These are phyloP conservation scores for Chesias legatella DNA, from an alignment of 2,888 invertebrate species.

Conservation along the genomic window DNA sequence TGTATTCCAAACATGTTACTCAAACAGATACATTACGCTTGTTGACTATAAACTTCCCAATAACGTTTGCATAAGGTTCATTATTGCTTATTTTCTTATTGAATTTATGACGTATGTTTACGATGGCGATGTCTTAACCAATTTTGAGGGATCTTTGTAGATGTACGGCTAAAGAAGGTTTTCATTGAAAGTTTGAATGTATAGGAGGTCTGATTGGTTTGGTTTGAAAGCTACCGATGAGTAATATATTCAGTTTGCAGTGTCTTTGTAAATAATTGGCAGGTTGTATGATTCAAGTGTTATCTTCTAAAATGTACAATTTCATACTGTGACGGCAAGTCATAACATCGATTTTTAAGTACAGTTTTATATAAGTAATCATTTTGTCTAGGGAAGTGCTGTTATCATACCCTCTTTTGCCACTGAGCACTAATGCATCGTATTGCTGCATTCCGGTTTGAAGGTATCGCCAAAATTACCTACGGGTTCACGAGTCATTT, in stretches of 20 bases:
- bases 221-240: constrained; percentile 35
- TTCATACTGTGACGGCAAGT: constrained; percentile 6
- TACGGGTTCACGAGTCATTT: too few species aligned
- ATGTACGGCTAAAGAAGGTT: background rate
- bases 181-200: background rate
- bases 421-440: too few species aligned
- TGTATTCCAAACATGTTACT: constrained; percentile 55
- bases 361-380: too few species aligned
- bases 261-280: constrained; percentile 30
- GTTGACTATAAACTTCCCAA: constrained; percentile 41
- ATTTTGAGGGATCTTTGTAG: constrained; percentile 8
- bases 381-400: too few species aligned
- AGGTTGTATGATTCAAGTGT: constrained; percentile 24
- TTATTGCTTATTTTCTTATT: constrained; percentile 24
- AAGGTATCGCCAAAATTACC: too few species aligned
- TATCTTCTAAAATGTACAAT: constrained; percentile 11
- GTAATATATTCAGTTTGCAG: constrained; percentile 31
- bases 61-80: constrained; percentile 33
- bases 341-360: too few species aligned
- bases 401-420: too few species aligned
- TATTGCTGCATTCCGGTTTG: too few species aligned
- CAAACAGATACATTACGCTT: constrained; percentile 29
- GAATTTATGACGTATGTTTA: constrained; percentile 6
- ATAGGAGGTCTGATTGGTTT: constrained; percentile 14
- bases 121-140: constrained; percentile 9